Evolutionary conservation across 2,113 vertebrate species (phyloP).

Genomic region (Myxocyprinus asiaticus): DNA sequence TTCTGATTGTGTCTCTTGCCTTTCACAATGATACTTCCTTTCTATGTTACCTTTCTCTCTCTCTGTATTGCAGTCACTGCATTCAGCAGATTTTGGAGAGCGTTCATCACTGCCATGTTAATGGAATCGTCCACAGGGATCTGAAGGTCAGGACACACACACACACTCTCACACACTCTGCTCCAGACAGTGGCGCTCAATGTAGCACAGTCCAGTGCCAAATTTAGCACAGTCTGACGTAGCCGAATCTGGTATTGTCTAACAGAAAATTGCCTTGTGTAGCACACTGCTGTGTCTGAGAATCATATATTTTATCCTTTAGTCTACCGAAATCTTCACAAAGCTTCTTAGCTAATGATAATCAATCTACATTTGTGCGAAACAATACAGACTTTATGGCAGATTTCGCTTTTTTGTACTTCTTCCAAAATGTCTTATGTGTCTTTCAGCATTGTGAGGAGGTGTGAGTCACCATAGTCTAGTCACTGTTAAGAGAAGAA

Average conservation of each 20-base stretch:
- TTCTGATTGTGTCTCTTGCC: background rate
- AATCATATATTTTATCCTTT: slow-evolving; percentile 17
- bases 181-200: slow-evolving; percentile 13
- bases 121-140: slow-evolving; percentile 81
- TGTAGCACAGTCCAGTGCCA: slow-evolving; percentile 28
- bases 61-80: slow-evolving; percentile 71
- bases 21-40: background rate
- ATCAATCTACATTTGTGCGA: slow-evolving; percentile 21
- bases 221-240: slow-evolving; percentile 42
- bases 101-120: slow-evolving; percentile 81
- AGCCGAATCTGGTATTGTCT: slow-evolving; percentile 15
- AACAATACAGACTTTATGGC: background rate
- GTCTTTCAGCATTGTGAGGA: too few relatives aligned
- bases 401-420: slow-evolving; percentile 28
- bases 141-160: slow-evolving; percentile 72
- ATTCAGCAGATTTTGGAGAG: slow-evolving; percentile 84
- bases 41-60: slow-evolving; percentile 18
- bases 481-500: too few relatives aligned
- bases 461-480: too few relatives aligned
- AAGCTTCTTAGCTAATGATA: slow-evolving; percentile 13
- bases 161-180: background rate
- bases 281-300: background rate
- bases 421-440: background rate
- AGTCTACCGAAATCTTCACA: background rate
- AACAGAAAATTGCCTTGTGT: slow-evolving; percentile 7